Evolutionary conservation across 2,888 invertebrate genomes (phyloP).

Genomic region (Prosapia bicincta): DNA sequence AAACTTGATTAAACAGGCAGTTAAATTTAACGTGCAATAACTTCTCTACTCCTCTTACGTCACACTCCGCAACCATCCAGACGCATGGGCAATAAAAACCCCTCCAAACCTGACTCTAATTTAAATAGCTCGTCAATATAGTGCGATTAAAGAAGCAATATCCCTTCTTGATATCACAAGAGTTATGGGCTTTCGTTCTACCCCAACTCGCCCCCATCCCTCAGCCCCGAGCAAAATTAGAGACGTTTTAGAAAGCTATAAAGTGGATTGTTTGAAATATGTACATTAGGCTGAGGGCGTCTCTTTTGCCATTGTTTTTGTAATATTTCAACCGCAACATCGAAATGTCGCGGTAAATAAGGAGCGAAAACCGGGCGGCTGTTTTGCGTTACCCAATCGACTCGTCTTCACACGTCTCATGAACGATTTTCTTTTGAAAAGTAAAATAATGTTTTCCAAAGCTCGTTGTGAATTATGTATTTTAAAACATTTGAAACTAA

Average conservation of each 20-base stretch:
- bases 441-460: no score
- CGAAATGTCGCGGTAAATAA: neutral
- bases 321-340: conserved; percentile 32
- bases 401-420: no score
- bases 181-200: neutral
- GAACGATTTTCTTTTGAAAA: no score
- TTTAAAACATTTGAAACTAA: no score
- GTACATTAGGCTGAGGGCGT: neutral
- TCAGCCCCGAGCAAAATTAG: neutral
- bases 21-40: neutral
- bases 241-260: neutral
- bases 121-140: conserved; percentile 28
- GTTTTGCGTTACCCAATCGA: no score
- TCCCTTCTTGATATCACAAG: neutral
- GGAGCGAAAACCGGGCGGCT: neutral
- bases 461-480: no score
- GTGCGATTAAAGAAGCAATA: conserved; percentile 16
- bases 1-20: neutral
- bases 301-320: neutral
- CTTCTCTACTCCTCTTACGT: neutral
- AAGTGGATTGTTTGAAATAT: neutral
- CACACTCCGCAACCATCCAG: neutral
- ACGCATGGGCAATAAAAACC: conserved; percentile 22
- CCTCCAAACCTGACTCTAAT: conserved; percentile 26
- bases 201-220: neutral